Evolutionary conservation across 2,113 vertebrate genomes (phyloP).

Genomic region (Proterorhinus semilunaris): DNA sequence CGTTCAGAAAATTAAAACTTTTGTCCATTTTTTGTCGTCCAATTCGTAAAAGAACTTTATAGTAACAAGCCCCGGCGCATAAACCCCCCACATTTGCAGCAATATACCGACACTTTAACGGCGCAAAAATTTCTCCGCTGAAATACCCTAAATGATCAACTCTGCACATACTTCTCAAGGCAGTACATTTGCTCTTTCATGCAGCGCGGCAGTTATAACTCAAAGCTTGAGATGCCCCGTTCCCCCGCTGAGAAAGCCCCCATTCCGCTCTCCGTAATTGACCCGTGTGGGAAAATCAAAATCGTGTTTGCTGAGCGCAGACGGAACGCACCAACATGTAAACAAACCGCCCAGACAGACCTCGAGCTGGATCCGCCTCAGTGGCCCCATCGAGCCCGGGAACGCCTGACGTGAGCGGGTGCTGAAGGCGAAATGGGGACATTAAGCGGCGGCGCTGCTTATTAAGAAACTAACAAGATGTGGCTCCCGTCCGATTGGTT

Average conservation of each 20-base stretch:
- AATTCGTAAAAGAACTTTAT: not conserved
- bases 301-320: constrained; percentile 43
- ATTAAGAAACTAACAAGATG: constrained; percentile 10
- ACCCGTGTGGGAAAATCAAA: constrained; percentile 55
- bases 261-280: constrained; percentile 52
- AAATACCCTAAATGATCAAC: not conserved
- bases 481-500: not conserved
- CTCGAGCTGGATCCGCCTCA: constrained; percentile 31
- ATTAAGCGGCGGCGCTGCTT: not conserved
- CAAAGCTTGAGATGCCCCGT: constrained; percentile 19
- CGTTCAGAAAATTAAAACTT: constrained; percentile 44
- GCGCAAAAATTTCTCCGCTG: not conserved
- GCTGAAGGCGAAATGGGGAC: not conserved
- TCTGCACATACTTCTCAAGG: not conserved
- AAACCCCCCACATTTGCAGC: not conserved
- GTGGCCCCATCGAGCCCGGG: constrained; percentile 15
- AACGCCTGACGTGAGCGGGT: constrained; percentile 17
- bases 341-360: constrained; percentile 54
- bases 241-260: constrained; percentile 38
- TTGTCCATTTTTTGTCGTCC: constrained; percentile 34
- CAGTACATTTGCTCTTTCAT: constrained; percentile 5
- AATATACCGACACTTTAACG: not conserved
- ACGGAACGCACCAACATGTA: constrained; percentile 47
- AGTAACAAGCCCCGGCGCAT: constrained; percentile 1
- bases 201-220: constrained; percentile 15